These are phyloP conservation scores for Perognathus longimembris DNA, from an alignment of 2,113 vertebrate species.

Conservation along the genomic window DNA sequence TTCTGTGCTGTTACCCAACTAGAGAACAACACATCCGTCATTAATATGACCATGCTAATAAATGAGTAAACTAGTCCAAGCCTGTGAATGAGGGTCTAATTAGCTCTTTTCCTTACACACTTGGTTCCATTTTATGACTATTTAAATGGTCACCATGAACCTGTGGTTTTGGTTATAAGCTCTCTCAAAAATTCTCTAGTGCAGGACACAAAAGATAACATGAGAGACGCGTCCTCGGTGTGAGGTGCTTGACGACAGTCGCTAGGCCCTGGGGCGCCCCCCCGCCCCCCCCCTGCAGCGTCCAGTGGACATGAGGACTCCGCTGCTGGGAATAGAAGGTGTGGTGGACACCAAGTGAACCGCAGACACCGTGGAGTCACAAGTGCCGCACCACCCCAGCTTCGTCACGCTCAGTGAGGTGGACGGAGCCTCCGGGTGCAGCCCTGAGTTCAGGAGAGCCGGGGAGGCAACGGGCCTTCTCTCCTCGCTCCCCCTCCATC, in stretches of 20 bases:
- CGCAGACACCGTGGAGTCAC: background rate
- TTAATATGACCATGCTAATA: too few relatives aligned
- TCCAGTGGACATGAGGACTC: background rate
- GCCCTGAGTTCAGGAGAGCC: background rate
- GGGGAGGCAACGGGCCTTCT: background rate
- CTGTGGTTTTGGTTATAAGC: slow-evolving; percentile 25
- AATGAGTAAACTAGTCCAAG: background rate
- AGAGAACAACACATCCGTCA: too few relatives aligned
- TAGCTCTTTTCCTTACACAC: background rate
- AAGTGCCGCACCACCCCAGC: background rate
- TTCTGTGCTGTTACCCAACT: too few relatives aligned
- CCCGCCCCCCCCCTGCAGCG: too few relatives aligned
- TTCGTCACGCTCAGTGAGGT: too few relatives aligned
- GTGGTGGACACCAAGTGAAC: background rate
- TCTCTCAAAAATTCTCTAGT: background rate
- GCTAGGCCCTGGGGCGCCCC: background rate
- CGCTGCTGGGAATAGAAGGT: background rate
- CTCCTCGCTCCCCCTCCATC: background rate
- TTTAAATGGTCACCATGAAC: slow-evolving; percentile 26
- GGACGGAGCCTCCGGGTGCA: background rate
- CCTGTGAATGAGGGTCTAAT: background rate
- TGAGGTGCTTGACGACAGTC: background rate
- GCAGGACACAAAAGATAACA: background rate
- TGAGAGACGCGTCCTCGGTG: background rate
- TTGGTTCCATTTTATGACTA: background rate